phyloP scores from a whole-genome alignment of 2,113 vertebrate species.

The Spea bombifrons region DNA sequence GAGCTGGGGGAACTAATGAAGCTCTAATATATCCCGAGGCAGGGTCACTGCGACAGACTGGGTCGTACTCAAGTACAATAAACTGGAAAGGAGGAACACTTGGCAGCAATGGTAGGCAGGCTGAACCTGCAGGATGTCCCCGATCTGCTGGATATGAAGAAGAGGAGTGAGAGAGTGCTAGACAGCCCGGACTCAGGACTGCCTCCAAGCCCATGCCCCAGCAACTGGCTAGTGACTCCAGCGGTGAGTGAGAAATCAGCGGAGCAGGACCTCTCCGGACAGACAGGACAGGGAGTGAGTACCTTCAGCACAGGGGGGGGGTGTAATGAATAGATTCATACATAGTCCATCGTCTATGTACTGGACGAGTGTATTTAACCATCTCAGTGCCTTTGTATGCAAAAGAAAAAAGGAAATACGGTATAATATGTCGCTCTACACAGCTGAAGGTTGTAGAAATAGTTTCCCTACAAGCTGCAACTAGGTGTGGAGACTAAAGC shows the following conservation, averaged over 20 bases:
- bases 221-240: slow-evolving; percentile 70
- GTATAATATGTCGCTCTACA: too few relatives aligned
- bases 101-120: slow-evolving; percentile 73
- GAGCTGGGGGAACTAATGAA: background rate
- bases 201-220: slow-evolving; percentile 81
- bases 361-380: too few relatives aligned
- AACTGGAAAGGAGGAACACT: background rate
- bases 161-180: slow-evolving; percentile 72
- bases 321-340: too few relatives aligned
- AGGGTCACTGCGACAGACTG: too few relatives aligned
- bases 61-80: too few relatives aligned
- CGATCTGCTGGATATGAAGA: slow-evolving; percentile 77
- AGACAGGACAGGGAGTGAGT: slow-evolving; percentile 28
- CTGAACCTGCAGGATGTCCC: slow-evolving; percentile 72
- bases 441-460: too few relatives aligned
- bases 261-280: slow-evolving; percentile 19
- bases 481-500: too few relatives aligned
- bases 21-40: too few relatives aligned
- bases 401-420: too few relatives aligned
- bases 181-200: slow-evolving; percentile 86
- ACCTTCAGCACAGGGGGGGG: background rate
- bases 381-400: too few relatives aligned
- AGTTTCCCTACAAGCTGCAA: too few relatives aligned
- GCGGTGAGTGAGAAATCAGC: slow-evolving; percentile 54
- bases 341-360: too few relatives aligned